Conservation (phyloP, 2,888 invertebrate species). For the Dioctria linearis region DNA sequence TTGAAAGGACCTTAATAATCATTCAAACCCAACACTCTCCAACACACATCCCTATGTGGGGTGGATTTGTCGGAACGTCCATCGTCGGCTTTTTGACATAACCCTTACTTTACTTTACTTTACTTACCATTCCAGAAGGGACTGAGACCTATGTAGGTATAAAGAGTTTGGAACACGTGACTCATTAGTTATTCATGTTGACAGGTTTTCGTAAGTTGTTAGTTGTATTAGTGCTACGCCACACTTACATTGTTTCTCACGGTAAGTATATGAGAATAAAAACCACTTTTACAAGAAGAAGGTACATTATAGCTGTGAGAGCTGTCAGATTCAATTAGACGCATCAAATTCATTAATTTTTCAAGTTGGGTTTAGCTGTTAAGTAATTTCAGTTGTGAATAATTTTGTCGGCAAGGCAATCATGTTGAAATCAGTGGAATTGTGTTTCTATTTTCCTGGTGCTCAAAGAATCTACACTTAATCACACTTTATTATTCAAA, state of each 20-base stretch:
- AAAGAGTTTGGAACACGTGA: constrained; percentile 14
- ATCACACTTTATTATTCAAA: too few species aligned
- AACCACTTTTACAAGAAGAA: neutral
- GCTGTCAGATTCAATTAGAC: neutral
- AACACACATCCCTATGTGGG: neutral
- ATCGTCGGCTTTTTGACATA: neutral
- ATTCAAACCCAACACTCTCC: neutral
- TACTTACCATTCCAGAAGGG: neutral
- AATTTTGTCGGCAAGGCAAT: too few species aligned
- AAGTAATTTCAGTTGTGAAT: too few species aligned
- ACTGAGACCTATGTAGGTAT: neutral
- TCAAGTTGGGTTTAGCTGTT: too few species aligned
- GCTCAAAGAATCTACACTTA: too few species aligned
- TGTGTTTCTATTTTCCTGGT: too few species aligned
- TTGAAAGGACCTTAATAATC: neutral
- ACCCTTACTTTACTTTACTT: too few species aligned
- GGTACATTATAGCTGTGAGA: neutral
- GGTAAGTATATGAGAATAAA: neutral
- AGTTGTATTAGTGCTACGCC: constrained; percentile 1
- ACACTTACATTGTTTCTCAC: neutral
- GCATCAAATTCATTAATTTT: too few species aligned
- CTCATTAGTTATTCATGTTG: constrained; percentile 34
- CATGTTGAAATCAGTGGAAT: too few species aligned
- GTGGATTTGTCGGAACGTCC: too few species aligned
- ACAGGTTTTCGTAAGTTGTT: neutral